phyloP scores from a whole-genome alignment of 2,888 invertebrate genomes.

The Microdon myrmicae region DNA sequence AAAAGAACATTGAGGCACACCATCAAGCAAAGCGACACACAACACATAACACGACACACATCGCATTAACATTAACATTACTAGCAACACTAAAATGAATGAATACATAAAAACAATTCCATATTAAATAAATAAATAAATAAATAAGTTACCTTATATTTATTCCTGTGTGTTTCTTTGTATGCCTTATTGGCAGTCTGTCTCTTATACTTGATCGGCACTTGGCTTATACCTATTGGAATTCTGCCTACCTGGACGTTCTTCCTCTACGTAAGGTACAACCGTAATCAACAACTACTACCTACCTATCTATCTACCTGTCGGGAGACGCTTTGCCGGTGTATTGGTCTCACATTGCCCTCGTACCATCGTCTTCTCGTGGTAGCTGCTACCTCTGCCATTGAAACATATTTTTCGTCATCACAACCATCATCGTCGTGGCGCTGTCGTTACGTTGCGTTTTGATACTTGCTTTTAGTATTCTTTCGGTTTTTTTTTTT shows the following conservation, averaged over 20 bases:
- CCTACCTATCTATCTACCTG: conserved; percentile 47
- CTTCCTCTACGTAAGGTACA: conserved; percentile 20
- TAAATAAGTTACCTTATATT: conserved; percentile 50
- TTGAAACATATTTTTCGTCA: conserved; percentile 29
- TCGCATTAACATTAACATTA: conserved; percentile 32
- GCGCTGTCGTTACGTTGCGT: conserved; percentile 29
- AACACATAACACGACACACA: conserved; percentile 25
- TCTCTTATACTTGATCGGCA: conserved; percentile 22
- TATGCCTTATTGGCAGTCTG: conserved; percentile 19
- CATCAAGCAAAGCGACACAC: conserved; percentile 25
- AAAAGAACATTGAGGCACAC: conserved; percentile 33
- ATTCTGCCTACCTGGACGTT: conserved; percentile 35
- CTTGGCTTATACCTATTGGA: conserved; percentile 7
- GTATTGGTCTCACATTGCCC: conserved; percentile 13
- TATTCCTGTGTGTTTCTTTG: conserved; percentile 36
- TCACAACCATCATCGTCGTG: conserved; percentile 30
- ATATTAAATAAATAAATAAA: conserved; percentile 52
- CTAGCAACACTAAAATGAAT: conserved; percentile 38
- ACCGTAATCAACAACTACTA: conserved; percentile 27
- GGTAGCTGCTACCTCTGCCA: conserved; percentile 13
- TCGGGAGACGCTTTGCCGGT: conserved; percentile 17
- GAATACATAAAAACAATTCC: conserved; percentile 47
- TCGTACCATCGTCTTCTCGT: conserved; percentile 11
- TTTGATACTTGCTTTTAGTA: conserved; percentile 35
- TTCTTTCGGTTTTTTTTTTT: conserved; percentile 43